A percentile compares a stretch with the other conserved stretches of the same genome.
Evolutionary conservation across 2,797 vertebrate genomes (phyloP).

Genomic region (Rhadinocentrus ornatus): DNA sequence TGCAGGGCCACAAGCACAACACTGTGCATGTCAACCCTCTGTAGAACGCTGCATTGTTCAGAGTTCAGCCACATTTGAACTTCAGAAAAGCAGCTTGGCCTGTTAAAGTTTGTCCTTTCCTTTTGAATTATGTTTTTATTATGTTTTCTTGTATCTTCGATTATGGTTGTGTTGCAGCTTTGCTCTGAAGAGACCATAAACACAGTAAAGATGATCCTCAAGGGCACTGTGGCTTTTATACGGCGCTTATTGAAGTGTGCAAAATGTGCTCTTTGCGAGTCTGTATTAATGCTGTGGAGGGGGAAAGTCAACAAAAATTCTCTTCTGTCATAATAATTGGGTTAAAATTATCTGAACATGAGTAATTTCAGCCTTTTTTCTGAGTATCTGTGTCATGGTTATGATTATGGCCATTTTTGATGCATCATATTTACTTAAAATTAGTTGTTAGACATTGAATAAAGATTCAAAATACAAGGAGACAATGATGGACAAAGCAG

Average conservation of each 20-base stretch:
- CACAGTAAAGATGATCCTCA: constrained; percentile 29
- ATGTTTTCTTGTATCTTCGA: constrained; percentile 4
- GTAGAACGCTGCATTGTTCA: constrained; percentile 16
- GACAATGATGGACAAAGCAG: too few species aligned
- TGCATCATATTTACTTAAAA: not conserved
- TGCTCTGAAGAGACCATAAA: constrained; percentile 19
- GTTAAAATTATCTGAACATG: too few species aligned
- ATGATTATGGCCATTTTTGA: too few species aligned
- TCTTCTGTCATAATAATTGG: not conserved
- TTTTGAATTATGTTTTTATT: constrained; percentile 15
- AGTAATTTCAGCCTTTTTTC: not conserved
- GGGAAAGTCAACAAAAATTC: not conserved
- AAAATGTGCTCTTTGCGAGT: not conserved
- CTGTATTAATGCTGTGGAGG: not conserved
- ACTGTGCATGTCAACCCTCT: constrained; percentile 14
- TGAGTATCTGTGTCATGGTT: too few species aligned
- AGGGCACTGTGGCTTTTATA: constrained; percentile 22
- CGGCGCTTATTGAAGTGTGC: constrained; percentile 23
- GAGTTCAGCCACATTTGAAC: constrained; percentile 5
- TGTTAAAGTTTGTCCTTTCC: constrained; percentile 4
- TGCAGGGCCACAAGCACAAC: constrained; percentile 26
- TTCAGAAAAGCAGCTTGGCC: not conserved
- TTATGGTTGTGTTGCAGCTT: constrained; percentile 33
- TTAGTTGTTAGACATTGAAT: too few species aligned
- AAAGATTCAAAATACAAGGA: too few species aligned